Percentiles rank a stretch among this genome's conserved stretches.
Evolutionary conservation across 2,113 vertebrate species (phyloP).

Genomic region (Heterocephalus glaber): DNA sequence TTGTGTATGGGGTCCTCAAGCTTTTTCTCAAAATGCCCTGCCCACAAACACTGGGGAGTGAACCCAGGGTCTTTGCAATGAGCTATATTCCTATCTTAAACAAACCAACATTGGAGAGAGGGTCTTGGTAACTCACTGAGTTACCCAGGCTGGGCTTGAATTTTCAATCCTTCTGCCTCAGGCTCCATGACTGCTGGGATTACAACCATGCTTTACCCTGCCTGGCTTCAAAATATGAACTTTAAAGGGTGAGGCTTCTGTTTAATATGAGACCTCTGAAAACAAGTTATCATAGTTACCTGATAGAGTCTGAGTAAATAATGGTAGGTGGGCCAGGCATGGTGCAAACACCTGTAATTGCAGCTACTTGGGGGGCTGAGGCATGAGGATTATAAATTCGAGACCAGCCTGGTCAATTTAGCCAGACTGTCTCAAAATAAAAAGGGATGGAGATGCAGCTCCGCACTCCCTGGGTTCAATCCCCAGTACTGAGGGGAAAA

Average conservation of each 20-base stretch:
- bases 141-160: background rate
- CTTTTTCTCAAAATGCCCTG: constrained; percentile 16
- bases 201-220: background rate
- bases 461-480: background rate
- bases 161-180: background rate
- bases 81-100: background rate
- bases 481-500: background rate
- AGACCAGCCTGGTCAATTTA: background rate
- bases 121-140: background rate
- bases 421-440: background rate
- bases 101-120: background rate
- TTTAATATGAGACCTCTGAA: background rate
- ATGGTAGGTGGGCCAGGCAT: background rate
- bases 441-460: background rate
- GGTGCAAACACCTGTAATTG: background rate
- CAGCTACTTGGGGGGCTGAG: background rate
- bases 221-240: background rate
- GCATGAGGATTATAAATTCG: background rate
- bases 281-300: background rate
- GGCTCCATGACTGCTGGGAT: background rate
- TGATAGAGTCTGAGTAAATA: background rate
- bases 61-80: background rate
- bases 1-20: background rate
- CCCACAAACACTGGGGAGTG: background rate
- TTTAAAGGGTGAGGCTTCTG: background rate